A percentile compares a stretch with the other conserved stretches of the same genome.
phyloP scores from a whole-genome alignment of 92 coral and sea anemone species.

The Metridium senile region DNA sequence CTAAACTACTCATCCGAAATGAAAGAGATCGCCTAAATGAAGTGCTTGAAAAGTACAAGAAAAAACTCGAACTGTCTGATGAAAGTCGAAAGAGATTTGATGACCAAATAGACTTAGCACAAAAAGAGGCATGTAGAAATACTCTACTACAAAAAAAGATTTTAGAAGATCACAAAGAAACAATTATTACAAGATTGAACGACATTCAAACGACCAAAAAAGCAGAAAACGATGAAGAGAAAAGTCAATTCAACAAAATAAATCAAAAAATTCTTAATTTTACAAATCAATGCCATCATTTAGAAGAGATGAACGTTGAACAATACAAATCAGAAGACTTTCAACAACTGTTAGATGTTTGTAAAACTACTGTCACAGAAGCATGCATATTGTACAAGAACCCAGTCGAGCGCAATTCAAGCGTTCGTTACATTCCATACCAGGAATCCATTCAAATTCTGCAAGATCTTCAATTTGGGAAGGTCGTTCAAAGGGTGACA shows the following conservation, averaged over 20 bases:
- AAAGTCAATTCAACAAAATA: neutral
- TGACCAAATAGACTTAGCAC: neutral
- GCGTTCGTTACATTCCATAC: constrained; percentile 1
- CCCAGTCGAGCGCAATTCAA: neutral
- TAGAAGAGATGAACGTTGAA: neutral
- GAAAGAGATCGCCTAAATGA: neutral
- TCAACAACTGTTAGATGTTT: neutral
- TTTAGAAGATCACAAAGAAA: constrained; percentile 3
- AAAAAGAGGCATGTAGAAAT: neutral
- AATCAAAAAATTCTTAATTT: neutral
- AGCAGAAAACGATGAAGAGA: neutral
- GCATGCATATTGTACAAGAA: neutral
- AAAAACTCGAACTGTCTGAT: constrained; percentile 4
- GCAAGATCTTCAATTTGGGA: neutral
- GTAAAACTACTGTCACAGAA: neutral
- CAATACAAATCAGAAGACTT: neutral
- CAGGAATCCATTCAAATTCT: neutral
- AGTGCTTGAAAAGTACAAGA: neutral
- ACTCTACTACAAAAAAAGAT: neutral
- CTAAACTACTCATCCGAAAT: neutral
- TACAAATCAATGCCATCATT: neutral
- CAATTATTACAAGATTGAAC: neutral
- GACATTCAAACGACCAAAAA: neutral
- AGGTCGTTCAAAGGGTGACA: neutral
- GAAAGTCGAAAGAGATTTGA: neutral